These are phyloP conservation scores for Ambastaia sidthimunki DNA, from an alignment of 2,797 vertebrate genomes.

Conservation along the genomic window DNA sequence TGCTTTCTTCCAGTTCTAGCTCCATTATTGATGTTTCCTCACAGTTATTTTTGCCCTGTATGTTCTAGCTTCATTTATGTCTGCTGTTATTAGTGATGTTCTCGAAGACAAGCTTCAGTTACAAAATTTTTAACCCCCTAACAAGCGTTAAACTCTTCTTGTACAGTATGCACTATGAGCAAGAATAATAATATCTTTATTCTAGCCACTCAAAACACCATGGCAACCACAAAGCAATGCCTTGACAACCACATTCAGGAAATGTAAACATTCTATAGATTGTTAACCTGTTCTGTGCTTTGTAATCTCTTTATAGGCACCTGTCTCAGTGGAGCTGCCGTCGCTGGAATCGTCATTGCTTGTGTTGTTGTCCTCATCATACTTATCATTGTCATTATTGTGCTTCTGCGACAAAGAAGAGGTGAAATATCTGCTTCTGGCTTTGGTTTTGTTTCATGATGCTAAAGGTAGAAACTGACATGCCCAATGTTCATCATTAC, in stretches of 20 bases:
- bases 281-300: neutral
- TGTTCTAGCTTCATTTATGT: neutral
- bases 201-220: too few relatives aligned
- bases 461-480: neutral
- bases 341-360: conserved; percentile 85
- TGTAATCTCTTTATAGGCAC: conserved; percentile 64
- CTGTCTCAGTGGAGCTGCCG: conserved; percentile 79
- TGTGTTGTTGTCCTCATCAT: conserved; percentile 75
- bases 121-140: neutral
- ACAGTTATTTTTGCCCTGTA: conserved; percentile 6
- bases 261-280: neutral
- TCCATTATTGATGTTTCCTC: conserved; percentile 38
- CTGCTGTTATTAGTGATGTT: neutral
- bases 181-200: too few relatives aligned
- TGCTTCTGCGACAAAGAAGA: conserved; percentile 66
- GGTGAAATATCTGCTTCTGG: conserved; percentile 35
- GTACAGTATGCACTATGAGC: too few relatives aligned
- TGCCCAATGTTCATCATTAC: conserved; percentile 48
- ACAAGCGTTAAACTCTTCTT: too few relatives aligned
- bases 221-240: too few relatives aligned
- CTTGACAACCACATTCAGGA: too few relatives aligned
- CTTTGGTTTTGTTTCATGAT: neutral
- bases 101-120: neutral
- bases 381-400: conserved; percentile 73
- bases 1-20: neutral